These are phyloP conservation scores for Suillia variegata DNA, from an alignment of 2,888 invertebrate genomes.

Conservation along the genomic window DNA sequence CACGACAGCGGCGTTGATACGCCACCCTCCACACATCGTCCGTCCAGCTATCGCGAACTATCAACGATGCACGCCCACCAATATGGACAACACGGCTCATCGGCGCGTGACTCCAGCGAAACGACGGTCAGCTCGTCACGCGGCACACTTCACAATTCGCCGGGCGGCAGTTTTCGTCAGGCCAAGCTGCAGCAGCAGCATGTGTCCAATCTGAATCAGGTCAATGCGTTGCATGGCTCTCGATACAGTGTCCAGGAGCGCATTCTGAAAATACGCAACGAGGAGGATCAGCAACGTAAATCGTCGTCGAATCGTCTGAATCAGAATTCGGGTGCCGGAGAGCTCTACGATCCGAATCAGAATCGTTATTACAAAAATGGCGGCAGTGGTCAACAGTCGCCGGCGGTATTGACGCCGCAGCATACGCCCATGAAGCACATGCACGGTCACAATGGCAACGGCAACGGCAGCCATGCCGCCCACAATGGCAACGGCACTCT, in stretches of 20 bases:
- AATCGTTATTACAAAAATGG: slow-evolving; percentile 56
- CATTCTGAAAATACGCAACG: slow-evolving; percentile 58
- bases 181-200: slow-evolving; percentile 52
- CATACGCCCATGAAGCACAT: slow-evolving; percentile 46
- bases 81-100: slow-evolving; percentile 24
- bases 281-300: slow-evolving; percentile 57
- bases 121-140: slow-evolving; percentile 59
- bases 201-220: slow-evolving; percentile 52
- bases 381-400: slow-evolving; percentile 43
- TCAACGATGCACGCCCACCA: no score
- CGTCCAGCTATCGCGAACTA: slow-evolving; percentile 59
- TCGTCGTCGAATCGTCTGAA: slow-evolving; percentile 51
- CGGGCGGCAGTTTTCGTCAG: slow-evolving; percentile 57
- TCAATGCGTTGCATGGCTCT: slow-evolving; percentile 51
- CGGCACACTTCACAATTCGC: slow-evolving; percentile 56
- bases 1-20: slow-evolving; percentile 62
- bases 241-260: slow-evolving; percentile 59
- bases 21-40: slow-evolving; percentile 62
- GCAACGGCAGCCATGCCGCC: slow-evolving; percentile 32
- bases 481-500: slow-evolving; percentile 43
- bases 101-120: slow-evolving; percentile 55
- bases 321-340: no score
- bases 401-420: slow-evolving; percentile 48
- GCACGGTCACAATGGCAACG: slow-evolving; percentile 31
- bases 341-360: slow-evolving; percentile 58